Evolutionary conservation across 2,113 vertebrate genomes (phyloP), one percentile per base, ranked within the genome.

Genomic region (Baryphthengus martii): DNA sequence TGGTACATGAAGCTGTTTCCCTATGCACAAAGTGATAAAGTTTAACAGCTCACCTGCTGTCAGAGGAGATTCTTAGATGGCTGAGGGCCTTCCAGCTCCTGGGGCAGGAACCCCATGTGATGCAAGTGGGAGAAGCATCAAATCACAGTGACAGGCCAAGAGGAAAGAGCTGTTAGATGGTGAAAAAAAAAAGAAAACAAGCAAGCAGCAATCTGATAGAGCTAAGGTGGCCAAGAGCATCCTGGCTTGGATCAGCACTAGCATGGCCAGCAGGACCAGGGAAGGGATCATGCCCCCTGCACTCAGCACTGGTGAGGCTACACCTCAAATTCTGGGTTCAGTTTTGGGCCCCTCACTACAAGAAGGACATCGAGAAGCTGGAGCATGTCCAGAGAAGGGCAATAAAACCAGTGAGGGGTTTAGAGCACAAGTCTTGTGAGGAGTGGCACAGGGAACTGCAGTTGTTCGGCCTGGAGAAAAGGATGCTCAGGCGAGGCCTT

Each of bases 41-140:
- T 47, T 85, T 21, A 72, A 55, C n/a, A 88, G 67, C 6, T 71
- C 0, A 0, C 9, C 25, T 72, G 21, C 40, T 90, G 35, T 33
- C 3, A 3, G 15, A 79, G 12, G 26, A 84, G 23, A 31, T 31
- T 61, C 16, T 73, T 7, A 0, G 35, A 33, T 62, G 35, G 77
- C 44, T 15, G 7, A 39, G 33, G 35, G 40, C 28, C 56, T 45
- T 52, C 2, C 2, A 65, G 29, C 8, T 40, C 31, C 45, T 7
- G 3, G 9, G 35, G 8, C n/a, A 80, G 72, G 19, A 77, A 21
- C 19, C 17, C 29, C 26, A 31, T 0, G 3, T 17, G 55, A n/a
- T 26, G 8, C 0, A 0, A 66, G 17, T 4, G 6, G 18, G 29
- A 23, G 9, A 10, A 91, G 40, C 5, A 2, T 73, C 52, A 82